Percentiles rank a stretch among this genome's conserved stretches.
phyloP scores from a whole-genome alignment of 2,797 vertebrate species.

The Sitta carolinensis region DNA sequence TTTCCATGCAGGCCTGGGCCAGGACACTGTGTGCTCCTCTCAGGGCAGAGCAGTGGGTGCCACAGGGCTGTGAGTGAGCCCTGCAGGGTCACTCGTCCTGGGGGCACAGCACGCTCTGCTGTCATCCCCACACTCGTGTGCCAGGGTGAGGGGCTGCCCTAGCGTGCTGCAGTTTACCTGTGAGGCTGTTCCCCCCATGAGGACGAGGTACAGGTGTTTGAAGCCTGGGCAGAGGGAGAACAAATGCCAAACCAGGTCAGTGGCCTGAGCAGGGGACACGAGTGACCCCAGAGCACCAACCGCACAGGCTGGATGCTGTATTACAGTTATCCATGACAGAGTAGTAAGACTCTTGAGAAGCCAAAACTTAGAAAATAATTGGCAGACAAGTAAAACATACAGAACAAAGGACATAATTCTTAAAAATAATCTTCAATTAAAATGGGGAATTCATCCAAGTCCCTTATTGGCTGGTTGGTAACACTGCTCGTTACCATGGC shows the following conservation, averaged over 20 bases:
- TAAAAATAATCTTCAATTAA: slow-evolving; percentile 25
- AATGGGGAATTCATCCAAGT: neutral
- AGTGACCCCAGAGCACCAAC: accelerated
- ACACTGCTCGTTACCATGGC: accelerated
- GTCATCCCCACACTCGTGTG: accelerated
- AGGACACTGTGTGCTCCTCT: accelerated
- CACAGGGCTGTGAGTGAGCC: neutral
- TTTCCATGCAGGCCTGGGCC: neutral
- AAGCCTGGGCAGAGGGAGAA: accelerated
- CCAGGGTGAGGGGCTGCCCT: neutral
- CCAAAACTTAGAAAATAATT: neutral
- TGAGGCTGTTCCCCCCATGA: accelerated
- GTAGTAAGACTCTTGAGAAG: neutral
- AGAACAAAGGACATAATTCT: neutral
- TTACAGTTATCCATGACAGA: neutral
- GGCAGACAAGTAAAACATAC: neutral
- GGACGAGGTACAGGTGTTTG: accelerated
- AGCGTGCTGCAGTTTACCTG: neutral
- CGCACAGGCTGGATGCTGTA: neutral
- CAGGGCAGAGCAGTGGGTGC: neutral
- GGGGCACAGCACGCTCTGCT: accelerated
- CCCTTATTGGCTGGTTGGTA: neutral
- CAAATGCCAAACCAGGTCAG: neutral
- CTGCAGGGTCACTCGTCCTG: accelerated
- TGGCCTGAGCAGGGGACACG: accelerated